A percentile compares a stretch with the other conserved stretches of the same genome.
phyloP scores from a whole-genome alignment of 2,113 vertebrate species.

The western clawed frog (Xenopus tropicalis) region DNA sequence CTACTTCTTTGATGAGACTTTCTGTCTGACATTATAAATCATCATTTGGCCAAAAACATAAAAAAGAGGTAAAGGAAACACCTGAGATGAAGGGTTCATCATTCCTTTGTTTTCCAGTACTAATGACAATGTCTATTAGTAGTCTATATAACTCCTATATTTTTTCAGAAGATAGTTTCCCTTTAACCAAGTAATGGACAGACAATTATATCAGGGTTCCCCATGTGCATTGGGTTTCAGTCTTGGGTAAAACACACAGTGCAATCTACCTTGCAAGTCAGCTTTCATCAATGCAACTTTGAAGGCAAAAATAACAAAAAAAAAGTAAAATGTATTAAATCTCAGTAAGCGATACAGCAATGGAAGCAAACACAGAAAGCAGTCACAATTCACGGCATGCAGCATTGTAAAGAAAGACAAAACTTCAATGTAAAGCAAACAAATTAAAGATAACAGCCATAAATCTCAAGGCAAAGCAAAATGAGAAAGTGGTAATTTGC shows the following conservation, averaged over 20 bases:
- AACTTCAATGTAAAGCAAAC: conserved; percentile 68
- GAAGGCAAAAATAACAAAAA: conserved; percentile 82
- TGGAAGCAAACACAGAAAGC: conserved; percentile 71
- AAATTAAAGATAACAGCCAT: conserved; percentile 70
- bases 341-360: conserved; percentile 90
- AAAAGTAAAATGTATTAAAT: conserved; percentile 91
- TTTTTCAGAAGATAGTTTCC: conserved; percentile 19
- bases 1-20: no score
- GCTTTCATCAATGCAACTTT: conserved; percentile 99
- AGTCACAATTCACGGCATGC: conserved; percentile 68
- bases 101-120: no score
- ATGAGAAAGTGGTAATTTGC: conserved; percentile 69
- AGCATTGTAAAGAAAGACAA: conserved; percentile 64
- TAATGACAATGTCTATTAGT: no score
- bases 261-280: conserved; percentile 98
- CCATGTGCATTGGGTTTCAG: conserved; percentile 69
- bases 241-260: conserved; percentile 81
- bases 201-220: conserved; percentile 52
- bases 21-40: no score
- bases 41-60: no score
- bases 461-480: conserved; percentile 70
- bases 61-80: no score
- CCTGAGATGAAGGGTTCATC: no score
- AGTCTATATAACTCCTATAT: conserved; percentile 18
- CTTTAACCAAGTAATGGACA: conserved; percentile 48